Evolutionary conservation across 1,140 invertebrate species (phyloP).

Genomic region (Drosophila neocordata): DNA sequence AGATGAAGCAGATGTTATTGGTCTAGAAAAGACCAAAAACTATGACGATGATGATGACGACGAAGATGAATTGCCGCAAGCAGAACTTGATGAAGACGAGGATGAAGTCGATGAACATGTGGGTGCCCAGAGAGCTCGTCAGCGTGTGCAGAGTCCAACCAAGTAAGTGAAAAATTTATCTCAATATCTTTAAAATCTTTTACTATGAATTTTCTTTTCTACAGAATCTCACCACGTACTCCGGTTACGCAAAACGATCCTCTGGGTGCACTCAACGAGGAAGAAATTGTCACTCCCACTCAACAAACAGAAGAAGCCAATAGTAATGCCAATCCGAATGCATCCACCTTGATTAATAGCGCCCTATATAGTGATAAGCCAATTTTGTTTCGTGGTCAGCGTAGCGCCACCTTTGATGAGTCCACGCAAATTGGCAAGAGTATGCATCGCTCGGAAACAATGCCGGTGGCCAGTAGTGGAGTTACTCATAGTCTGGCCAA

Average conservation of each 20-base stretch:
- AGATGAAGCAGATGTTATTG: slow-evolving; percentile 8
- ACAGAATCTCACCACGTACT: slow-evolving; percentile 88
- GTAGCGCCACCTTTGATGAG: slow-evolving; percentile 86
- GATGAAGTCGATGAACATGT: slow-evolving; percentile 50
- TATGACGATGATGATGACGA: slow-evolving; percentile 66
- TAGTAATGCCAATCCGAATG: slow-evolving; percentile 5
- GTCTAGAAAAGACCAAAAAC: slow-evolving; percentile 24
- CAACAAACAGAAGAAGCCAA: slow-evolving; percentile 31
- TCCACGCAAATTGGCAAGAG: slow-evolving; percentile 82
- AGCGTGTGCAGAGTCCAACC: slow-evolving; percentile 78
- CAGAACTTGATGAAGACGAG: slow-evolving; percentile 83
- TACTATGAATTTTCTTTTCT: background rate
- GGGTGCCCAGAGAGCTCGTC: slow-evolving; percentile 42
- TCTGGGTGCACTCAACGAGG: slow-evolving; percentile 89
- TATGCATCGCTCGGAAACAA: slow-evolving; percentile 91
- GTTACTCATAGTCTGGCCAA: slow-evolving; percentile 90
- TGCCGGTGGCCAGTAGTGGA: slow-evolving; percentile 86
- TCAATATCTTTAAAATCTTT: background rate
- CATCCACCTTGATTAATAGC: slow-evolving; percentile 51
- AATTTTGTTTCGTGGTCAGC: slow-evolving; percentile 84
- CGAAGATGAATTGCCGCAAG: slow-evolving; percentile 74
- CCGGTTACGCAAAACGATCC: slow-evolving; percentile 96
- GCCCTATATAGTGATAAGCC: slow-evolving; percentile 83
- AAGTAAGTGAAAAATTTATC: slow-evolving; percentile 70
- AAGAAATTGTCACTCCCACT: slow-evolving; percentile 51